Evolutionary conservation across 2,888 invertebrate species (phyloP).

Genomic region (Drosophila cognata): DNA sequence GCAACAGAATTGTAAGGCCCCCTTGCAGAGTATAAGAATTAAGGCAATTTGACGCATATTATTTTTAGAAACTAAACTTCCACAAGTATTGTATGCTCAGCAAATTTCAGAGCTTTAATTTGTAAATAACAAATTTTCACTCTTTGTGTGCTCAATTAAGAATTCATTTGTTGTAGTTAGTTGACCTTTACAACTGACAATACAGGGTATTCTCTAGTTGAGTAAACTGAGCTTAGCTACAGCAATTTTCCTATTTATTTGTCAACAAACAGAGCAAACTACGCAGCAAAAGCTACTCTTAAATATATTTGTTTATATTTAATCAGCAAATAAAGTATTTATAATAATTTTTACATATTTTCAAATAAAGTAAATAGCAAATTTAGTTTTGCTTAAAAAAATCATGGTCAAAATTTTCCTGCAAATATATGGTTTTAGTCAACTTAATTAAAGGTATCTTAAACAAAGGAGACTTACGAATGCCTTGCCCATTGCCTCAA

Average conservation of each 20-base stretch:
- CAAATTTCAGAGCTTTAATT: neutral
- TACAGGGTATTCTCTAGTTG: neutral
- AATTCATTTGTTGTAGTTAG: neutral
- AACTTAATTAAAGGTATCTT: neutral
- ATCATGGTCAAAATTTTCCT: neutral
- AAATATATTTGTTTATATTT: constrained; percentile 20
- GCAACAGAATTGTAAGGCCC: neutral
- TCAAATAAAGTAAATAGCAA: too few relatives aligned
- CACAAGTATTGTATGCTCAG: neutral
- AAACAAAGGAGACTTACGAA: constrained; percentile 1
- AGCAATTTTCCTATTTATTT: neutral
- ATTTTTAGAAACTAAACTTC: constrained; percentile 6
- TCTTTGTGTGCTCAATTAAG: neutral
- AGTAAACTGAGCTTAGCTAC: neutral
- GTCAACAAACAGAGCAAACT: neutral
- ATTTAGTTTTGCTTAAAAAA: neutral
- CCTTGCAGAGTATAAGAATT: neutral
- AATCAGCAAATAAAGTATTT: constrained; percentile 18
- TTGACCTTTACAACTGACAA: neutral
- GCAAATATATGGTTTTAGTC: neutral
- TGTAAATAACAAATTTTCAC: constrained; percentile 1
- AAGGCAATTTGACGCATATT: constrained; percentile 7
- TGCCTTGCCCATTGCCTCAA: neutral
- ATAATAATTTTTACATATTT: neutral
- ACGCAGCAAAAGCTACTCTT: neutral